phyloP scores from a whole-genome alignment of 2,888 invertebrate genomes.

The Drosophila fungiperda region DNA sequence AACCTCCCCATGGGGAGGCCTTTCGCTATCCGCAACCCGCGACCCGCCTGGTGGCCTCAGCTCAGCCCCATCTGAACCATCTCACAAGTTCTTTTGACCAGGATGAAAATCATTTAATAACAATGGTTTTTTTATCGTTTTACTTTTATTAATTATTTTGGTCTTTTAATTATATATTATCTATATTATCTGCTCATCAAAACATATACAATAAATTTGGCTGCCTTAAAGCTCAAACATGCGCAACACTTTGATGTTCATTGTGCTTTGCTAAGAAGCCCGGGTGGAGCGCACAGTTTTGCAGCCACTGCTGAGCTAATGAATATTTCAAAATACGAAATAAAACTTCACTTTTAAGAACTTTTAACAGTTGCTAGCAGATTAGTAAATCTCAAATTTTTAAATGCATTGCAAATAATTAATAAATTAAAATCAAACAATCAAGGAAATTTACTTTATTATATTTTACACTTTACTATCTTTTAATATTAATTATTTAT shows the following conservation, averaged over 20 bases:
- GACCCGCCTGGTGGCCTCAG: too few relatives aligned
- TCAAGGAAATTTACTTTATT: not conserved
- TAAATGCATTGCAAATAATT: not conserved
- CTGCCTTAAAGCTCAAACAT: slow-evolving; percentile 11
- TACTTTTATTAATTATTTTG: not conserved
- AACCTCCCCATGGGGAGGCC: too few relatives aligned
- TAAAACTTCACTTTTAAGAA: not conserved
- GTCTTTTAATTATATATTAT: not conserved
- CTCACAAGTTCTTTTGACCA: too few relatives aligned
- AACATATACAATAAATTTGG: not conserved
- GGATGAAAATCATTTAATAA: too few relatives aligned
- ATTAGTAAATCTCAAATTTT: not conserved
- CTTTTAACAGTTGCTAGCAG: not conserved
- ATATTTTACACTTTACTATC: not conserved
- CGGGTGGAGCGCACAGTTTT: slow-evolving; percentile 14
- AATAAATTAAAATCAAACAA: too few relatives aligned
- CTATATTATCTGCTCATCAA: not conserved
- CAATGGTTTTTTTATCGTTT: not conserved
- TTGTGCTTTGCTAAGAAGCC: slow-evolving; percentile 25
- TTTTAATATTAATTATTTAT: not conserved
- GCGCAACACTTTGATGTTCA: slow-evolving; percentile 15
- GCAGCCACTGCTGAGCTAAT: not conserved
- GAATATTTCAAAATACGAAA: too few relatives aligned
- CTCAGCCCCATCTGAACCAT: too few relatives aligned
- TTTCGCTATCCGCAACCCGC: too few relatives aligned